These are phyloP conservation scores for Actinia tenebrosa DNA, from an alignment of 64 coral and sea anemone genomes.

Conservation along the genomic window DNA sequence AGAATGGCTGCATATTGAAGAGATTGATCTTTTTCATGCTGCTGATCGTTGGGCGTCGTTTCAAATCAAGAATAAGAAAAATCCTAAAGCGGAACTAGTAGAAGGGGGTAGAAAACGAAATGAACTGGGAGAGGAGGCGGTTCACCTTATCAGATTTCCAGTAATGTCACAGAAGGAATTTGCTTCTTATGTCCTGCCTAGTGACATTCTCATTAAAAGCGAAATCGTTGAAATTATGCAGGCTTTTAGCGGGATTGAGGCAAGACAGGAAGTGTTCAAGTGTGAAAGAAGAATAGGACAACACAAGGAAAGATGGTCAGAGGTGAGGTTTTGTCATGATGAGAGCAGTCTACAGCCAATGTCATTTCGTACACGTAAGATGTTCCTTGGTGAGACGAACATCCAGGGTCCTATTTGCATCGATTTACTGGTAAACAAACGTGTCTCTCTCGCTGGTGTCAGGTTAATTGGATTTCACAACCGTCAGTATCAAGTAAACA, in stretches of 20 bases:
- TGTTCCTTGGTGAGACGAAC: neutral
- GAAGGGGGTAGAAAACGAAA: neutral
- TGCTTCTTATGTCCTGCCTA: neutral
- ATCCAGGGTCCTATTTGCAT: neutral
- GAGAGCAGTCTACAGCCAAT: no score
- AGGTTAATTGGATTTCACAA: neutral
- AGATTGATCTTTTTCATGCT: neutral
- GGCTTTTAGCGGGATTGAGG: neutral
- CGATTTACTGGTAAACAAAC: neutral
- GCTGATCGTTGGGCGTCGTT: neutral
- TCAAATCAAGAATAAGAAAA: neutral
- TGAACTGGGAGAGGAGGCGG: neutral
- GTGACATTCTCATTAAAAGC: neutral
- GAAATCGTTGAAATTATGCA: constrained; percentile 1
- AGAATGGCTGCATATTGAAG: neutral
- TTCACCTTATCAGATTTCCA: neutral
- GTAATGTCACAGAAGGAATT: constrained; percentile 14
- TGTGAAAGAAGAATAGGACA: neutral
- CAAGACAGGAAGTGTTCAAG: neutral
- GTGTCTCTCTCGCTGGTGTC: constrained; percentile 1
- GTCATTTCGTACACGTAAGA: neutral
- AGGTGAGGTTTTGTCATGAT: neutral
- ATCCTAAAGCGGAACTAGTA: neutral
- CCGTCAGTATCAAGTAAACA: neutral
- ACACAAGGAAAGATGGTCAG: neutral